A percentile compares a stretch with the other conserved stretches of the same genome.
Conservation (phyloP, 1,140 invertebrate genomes). For the Mercenaria mercenaria region DNA sequence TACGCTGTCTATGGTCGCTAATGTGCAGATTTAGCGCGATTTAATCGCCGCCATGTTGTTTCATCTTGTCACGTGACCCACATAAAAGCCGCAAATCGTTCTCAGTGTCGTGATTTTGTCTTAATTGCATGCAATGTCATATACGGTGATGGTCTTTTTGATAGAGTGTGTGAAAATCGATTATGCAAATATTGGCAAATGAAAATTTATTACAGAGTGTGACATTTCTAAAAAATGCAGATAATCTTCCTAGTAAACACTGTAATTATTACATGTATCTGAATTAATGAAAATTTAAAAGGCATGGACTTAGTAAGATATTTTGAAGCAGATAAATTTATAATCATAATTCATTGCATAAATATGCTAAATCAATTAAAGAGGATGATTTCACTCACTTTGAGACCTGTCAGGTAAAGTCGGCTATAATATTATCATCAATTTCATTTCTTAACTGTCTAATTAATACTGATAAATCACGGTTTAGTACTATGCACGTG, state of each 20-base stretch:
- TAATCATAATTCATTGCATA: too few relatives aligned
- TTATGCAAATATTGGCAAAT: constrained; percentile 60
- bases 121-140: constrained; percentile 62
- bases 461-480: too few relatives aligned
- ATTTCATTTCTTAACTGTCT: too few relatives aligned
- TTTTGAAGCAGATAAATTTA: too few relatives aligned
- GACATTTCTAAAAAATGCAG: background rate
- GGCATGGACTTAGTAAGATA: background rate
- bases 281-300: constrained; percentile 21
- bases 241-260: background rate
- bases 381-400: too few relatives aligned
- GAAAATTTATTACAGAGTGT: constrained; percentile 49
- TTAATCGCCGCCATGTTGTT: constrained; percentile 61
- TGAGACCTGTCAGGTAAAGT: too few relatives aligned
- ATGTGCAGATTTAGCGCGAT: constrained; percentile 51
- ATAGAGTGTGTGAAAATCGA: constrained; percentile 35
- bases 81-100: constrained; percentile 52
- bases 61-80: constrained; percentile 47
- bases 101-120: constrained; percentile 42
- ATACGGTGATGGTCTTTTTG: constrained; percentile 46
- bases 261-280: constrained; percentile 16
- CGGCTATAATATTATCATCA: too few relatives aligned
- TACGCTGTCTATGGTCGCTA: constrained; percentile 40
- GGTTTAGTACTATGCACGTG: too few relatives aligned
- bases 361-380: too few relatives aligned